phyloP scores from a whole-genome alignment of 2,797 vertebrate genomes.

The Channallabes apus region DNA sequence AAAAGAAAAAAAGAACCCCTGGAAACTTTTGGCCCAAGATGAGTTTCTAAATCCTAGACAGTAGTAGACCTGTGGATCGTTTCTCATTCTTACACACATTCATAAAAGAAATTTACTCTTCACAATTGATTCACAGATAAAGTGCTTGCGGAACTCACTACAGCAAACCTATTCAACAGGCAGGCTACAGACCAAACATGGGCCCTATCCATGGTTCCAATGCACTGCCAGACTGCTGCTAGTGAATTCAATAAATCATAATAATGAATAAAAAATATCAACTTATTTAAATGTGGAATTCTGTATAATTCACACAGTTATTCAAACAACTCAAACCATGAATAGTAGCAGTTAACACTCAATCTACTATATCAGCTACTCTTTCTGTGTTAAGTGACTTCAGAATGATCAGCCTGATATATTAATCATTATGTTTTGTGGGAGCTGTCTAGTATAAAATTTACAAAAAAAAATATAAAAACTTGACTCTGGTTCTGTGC shows the following conservation, averaged over 20 bases:
- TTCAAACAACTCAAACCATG: background rate
- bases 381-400: background rate
- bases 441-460: background rate
- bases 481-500: background rate
- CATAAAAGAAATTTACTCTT: conserved; percentile 54
- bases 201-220: conserved; percentile 6
- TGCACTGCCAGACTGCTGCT: conserved; percentile 10
- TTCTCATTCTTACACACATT: conserved; percentile 43
- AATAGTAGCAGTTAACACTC: background rate
- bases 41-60: conserved; percentile 58
- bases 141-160: background rate
- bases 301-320: background rate
- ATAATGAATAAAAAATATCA: conserved; percentile 9
- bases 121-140: background rate
- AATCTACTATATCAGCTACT: background rate
- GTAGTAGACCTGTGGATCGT: conserved; percentile 62
- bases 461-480: background rate
- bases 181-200: conserved; percentile 19
- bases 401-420: background rate
- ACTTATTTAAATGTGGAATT: conserved; percentile 12
- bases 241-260: conserved; percentile 12
- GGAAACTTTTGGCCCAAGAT: conserved; percentile 62
- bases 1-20: conserved; percentile 59
- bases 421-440: background rate
- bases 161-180: conserved; percentile 5